Conservation (phyloP, 2,113 vertebrate species). For the Felis chaus region DNA sequence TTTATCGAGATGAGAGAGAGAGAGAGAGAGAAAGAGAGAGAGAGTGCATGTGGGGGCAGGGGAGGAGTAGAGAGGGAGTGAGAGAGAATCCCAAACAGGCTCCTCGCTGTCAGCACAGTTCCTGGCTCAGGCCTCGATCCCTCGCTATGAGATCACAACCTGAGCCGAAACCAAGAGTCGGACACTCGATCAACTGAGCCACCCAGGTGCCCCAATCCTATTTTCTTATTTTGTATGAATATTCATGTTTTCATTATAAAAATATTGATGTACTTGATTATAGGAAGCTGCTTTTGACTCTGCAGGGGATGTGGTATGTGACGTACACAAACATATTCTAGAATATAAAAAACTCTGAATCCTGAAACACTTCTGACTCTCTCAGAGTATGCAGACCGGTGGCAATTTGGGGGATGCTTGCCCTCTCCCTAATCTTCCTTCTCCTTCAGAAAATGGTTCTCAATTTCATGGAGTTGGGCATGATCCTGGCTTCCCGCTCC, state of each 20-base stretch:
- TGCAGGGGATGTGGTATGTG: not conserved
- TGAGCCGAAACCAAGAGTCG: too few relatives aligned
- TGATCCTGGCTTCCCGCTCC: not conserved
- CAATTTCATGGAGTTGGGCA: not conserved
- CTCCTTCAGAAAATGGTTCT: not conserved
- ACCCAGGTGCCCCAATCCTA: not conserved
- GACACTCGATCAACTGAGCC: too few relatives aligned
- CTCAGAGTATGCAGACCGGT: not conserved
- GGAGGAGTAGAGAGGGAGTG: too few relatives aligned
- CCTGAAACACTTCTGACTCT: not conserved
- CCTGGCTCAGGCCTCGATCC: too few relatives aligned
- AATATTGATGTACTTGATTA: not conserved
- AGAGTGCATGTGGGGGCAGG: too few relatives aligned
- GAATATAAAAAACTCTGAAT: not conserved
- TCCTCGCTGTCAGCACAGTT: too few relatives aligned
- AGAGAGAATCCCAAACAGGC: too few relatives aligned
- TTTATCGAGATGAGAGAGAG: too few relatives aligned
- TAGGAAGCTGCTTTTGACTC: not conserved
- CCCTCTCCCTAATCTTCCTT: not conserved
- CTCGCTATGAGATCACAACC: too few relatives aligned
- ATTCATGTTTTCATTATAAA: constrained; percentile 32
- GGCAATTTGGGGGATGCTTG: not conserved
- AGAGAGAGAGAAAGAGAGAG: too few relatives aligned
- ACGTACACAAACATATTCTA: not conserved
- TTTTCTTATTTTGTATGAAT: not conserved